phyloP scores from a whole-genome alignment of 1,140 invertebrate genomes.

The Procambarus clarkii region DNA sequence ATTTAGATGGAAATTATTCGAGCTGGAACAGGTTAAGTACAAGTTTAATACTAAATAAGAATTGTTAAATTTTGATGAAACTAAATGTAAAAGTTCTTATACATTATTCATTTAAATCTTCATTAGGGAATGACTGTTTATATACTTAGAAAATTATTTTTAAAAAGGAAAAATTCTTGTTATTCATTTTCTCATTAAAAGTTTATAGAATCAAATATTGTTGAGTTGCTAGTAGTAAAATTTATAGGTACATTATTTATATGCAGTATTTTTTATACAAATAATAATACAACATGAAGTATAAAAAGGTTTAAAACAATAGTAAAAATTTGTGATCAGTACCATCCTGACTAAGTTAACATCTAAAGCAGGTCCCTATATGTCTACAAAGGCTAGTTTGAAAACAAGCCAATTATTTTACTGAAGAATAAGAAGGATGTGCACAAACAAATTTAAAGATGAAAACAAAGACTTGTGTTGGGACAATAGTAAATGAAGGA shows the following conservation, averaged over 20 bases:
- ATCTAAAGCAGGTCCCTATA: constrained; percentile 38
- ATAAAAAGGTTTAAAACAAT: neutral
- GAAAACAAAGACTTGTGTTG: constrained; percentile 39
- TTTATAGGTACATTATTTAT: neutral
- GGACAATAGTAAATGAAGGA: constrained; percentile 38
- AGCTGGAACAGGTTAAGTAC: neutral
- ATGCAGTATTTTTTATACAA: neutral
- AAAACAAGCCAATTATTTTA: constrained; percentile 43
- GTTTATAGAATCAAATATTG: neutral
- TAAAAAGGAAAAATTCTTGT: neutral
- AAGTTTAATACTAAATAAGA: constrained; percentile 10
- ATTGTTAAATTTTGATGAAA: neutral
- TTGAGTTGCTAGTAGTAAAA: neutral
- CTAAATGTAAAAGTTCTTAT: neutral
- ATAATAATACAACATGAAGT: neutral
- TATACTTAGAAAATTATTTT: neutral
- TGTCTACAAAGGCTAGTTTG: constrained; percentile 46
- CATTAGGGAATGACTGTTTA: neutral
- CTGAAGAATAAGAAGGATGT: constrained; percentile 47
- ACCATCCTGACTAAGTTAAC: constrained; percentile 21
- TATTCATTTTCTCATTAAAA: neutral
- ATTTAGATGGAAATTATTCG: constrained; percentile 35
- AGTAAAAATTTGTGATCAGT: neutral
- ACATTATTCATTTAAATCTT: neutral
- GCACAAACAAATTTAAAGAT: constrained; percentile 56